phyloP scores from a whole-genome alignment of 2,113 vertebrate genomes.

The Naja naja region DNA sequence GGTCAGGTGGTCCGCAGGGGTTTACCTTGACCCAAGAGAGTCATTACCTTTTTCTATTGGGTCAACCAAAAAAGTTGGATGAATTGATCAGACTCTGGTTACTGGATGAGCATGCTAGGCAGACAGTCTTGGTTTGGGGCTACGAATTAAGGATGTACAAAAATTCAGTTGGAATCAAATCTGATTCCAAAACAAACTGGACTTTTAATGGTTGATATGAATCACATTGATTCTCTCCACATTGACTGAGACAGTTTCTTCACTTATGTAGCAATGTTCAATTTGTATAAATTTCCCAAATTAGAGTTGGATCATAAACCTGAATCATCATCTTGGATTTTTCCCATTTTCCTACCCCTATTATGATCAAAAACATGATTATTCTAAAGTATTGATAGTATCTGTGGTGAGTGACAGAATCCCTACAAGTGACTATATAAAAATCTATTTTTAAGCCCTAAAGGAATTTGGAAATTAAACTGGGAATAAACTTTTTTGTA shows the following conservation, averaged over 20 bases:
- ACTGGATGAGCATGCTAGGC: background rate
- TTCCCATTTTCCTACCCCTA: background rate
- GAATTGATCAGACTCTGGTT: background rate
- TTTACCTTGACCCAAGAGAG: background rate
- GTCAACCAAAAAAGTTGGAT: background rate
- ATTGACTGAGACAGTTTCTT: background rate
- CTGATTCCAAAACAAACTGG: background rate
- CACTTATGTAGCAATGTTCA: background rate
- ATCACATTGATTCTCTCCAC: background rate
- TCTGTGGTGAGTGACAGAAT: background rate
- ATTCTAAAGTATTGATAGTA: background rate
- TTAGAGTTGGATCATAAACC: background rate
- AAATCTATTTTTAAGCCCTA: background rate
- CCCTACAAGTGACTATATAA: background rate
- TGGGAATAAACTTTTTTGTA: background rate
- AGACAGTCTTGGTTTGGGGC: background rate
- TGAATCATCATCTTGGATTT: background rate
- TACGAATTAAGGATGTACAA: background rate
- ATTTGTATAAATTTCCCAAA: background rate
- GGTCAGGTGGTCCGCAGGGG: background rate
- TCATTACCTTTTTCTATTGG: background rate
- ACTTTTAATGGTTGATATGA: background rate
- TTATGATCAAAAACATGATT: background rate
- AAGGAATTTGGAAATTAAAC: background rate
- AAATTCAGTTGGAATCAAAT: background rate